Evolutionary conservation across 1,140 invertebrate genomes (phyloP).

Genomic region (Sycophila sp.): DNA sequence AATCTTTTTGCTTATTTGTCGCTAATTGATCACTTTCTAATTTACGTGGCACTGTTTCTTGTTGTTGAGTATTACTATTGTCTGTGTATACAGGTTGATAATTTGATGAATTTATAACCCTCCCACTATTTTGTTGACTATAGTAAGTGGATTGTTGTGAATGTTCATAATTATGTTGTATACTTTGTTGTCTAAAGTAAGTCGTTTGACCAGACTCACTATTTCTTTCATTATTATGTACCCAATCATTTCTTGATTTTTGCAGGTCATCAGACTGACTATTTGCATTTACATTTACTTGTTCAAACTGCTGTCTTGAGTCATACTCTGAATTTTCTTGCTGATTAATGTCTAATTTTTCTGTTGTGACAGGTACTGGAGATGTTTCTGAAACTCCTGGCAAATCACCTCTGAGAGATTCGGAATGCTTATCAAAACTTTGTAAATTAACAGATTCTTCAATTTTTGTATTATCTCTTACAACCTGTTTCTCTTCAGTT

Average conservation of each 20-base stretch:
- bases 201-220: constrained; percentile 5
- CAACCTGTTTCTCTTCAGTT: not conserved
- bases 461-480: not conserved
- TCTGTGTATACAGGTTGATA: not conserved
- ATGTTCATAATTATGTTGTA: constrained; percentile 16
- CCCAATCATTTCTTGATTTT: constrained; percentile 13
- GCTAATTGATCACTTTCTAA: constrained; percentile 20
- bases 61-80: constrained; percentile 12
- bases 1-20: not conserved
- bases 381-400: not conserved
- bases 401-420: constrained; percentile 3
- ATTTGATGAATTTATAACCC: no score
- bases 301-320: not conserved
- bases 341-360: not conserved
- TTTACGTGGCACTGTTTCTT: constrained; percentile 5
- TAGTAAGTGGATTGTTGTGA: not conserved
- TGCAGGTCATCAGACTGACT: not conserved
- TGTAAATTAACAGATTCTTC: not conserved
- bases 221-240: not conserved
- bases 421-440: not conserved
- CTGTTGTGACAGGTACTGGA: not conserved
- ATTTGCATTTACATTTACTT: constrained; percentile 1
- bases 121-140: not conserved
- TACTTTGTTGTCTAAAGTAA: constrained; percentile 13
- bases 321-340: not conserved